phyloP scores from a whole-genome alignment of 2,797 vertebrate species.

The Cynodonichthys magdalenae region DNA sequence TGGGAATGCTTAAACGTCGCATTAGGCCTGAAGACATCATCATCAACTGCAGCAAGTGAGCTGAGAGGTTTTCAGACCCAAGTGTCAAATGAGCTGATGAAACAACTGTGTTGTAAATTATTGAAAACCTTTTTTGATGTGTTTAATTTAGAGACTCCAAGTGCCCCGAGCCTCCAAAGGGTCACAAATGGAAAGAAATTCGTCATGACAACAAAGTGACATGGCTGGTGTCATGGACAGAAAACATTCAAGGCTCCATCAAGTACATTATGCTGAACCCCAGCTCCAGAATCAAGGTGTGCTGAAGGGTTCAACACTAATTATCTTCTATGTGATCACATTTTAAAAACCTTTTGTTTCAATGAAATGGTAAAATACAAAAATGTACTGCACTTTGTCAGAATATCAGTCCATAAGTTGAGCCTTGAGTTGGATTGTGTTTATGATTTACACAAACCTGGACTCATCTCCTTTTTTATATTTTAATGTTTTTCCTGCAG shows the following conservation, averaged over 20 bases:
- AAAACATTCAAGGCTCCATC: conserved; percentile 97
- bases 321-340: too few species aligned
- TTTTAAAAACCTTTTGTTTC: too few species aligned
- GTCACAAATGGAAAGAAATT: conserved; percentile 96
- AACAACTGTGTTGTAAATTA: neutral
- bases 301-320: neutral
- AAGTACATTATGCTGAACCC: conserved; percentile 99
- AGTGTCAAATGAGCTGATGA: neutral
- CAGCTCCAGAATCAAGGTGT: conserved; percentile 97
- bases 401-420: too few species aligned
- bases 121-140: neutral
- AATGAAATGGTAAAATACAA: too few species aligned
- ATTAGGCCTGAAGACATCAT: conserved; percentile 94
- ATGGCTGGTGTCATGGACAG: conserved; percentile 97
- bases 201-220: conserved; percentile 98
- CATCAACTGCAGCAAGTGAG: conserved; percentile 98
- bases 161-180: conserved; percentile 88
- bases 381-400: too few species aligned
- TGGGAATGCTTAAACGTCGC: conserved; percentile 97
- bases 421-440: too few species aligned
- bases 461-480: too few species aligned
- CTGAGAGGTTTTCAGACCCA: neutral
- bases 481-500: conserved; percentile 65
- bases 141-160: conserved; percentile 87
- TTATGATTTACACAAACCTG: too few species aligned